phyloP scores from a whole-genome alignment of 2,888 invertebrate genomes.

The Silvanus unidentatus region DNA sequence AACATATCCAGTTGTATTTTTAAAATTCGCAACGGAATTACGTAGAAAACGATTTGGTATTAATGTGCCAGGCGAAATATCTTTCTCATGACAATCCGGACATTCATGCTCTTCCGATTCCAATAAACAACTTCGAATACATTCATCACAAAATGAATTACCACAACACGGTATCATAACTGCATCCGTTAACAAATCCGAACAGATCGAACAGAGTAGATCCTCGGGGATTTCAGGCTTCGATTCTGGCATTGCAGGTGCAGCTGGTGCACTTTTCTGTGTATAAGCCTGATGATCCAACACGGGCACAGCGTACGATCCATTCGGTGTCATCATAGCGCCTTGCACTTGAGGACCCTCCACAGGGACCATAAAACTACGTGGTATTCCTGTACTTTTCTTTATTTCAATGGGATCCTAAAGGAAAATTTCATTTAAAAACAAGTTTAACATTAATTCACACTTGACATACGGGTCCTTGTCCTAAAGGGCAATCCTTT shows the following conservation, averaged over 20 bases:
- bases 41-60: conserved; percentile 85
- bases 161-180: conserved; percentile 98
- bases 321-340: conserved; percentile 83
- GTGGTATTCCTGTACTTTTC: conserved; percentile 94
- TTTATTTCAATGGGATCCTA: conserved; percentile 73
- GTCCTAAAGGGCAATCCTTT: conserved; percentile 81
- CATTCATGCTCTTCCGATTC: conserved; percentile 95
- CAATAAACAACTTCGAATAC: conserved; percentile 82
- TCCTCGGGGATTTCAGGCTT: conserved; percentile 83
- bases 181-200: conserved; percentile 88
- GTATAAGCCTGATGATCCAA: conserved; percentile 83
- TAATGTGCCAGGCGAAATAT: conserved; percentile 85
- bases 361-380: conserved; percentile 93
- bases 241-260: conserved; percentile 54
- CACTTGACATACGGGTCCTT: conserved; percentile 47
- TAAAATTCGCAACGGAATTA: conserved; percentile 83
- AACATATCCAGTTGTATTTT: conserved; percentile 86
- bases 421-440: conserved; percentile 26
- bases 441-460: not conserved
- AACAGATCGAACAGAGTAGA: conserved; percentile 85
- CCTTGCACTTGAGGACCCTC: conserved; percentile 83
- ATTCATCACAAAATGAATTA: conserved; percentile 97
- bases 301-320: conserved; percentile 81
- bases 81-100: conserved; percentile 88
- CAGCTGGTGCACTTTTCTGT: conserved; percentile 45